Evolutionary conservation across 2,113 vertebrate species (phyloP).

Genomic region (Collichthys lucidus): DNA sequence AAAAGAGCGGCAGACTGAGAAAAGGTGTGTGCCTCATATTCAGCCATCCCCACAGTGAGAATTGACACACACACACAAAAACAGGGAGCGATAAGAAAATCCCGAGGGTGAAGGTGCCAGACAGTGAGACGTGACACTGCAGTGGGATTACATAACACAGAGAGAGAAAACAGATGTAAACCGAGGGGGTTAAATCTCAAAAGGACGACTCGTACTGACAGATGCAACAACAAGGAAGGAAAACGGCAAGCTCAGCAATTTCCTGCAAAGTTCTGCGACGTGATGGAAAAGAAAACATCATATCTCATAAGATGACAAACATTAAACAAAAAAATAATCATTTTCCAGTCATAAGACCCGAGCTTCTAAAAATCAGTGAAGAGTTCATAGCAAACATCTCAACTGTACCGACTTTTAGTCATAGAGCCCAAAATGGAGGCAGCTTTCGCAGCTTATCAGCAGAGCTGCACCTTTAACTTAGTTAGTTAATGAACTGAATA

Average conservation of each 20-base stretch:
- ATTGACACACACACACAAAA: constrained; percentile 24
- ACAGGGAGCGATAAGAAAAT: constrained; percentile 41
- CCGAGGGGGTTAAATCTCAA: constrained; percentile 29
- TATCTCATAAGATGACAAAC: not conserved
- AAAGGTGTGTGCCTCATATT: constrained; percentile 2
- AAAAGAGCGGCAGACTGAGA: constrained; percentile 20
- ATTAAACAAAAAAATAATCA: not conserved
- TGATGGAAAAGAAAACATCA: not conserved
- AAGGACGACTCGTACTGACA: constrained; percentile 31
- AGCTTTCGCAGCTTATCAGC: too few relatives aligned
- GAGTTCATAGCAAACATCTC: too few relatives aligned
- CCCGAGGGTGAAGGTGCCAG: constrained; percentile 24
- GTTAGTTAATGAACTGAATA: too few relatives aligned
- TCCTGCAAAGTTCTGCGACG: constrained; percentile 19
- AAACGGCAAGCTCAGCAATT: constrained; percentile 32
- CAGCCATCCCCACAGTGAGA: not conserved
- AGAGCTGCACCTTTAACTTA: too few relatives aligned
- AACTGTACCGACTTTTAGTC: too few relatives aligned
- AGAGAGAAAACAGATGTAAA: constrained; percentile 28
- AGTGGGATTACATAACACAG: constrained; percentile 46
- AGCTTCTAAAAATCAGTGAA: not conserved
- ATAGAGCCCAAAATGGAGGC: too few relatives aligned
- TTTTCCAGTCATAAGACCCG: not conserved
- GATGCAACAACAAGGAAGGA: constrained; percentile 36
- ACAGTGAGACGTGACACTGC: constrained; percentile 37